Evolutionary conservation across 2,888 invertebrate genomes (phyloP).

Genomic region (Eupithecia dodoneata): DNA sequence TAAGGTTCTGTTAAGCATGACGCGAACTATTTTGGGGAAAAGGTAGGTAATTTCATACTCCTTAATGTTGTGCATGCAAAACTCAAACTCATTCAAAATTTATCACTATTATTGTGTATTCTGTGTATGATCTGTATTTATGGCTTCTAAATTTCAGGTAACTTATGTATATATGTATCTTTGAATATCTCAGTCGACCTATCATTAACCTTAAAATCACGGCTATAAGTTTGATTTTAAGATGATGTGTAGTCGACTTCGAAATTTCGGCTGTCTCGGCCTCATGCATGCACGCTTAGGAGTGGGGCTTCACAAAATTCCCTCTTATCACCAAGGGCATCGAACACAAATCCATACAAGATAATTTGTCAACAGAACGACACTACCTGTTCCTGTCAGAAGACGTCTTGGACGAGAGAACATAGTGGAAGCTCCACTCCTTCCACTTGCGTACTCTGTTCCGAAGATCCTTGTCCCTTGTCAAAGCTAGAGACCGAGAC

Average conservation of each 20-base stretch:
- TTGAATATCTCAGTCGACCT: slow-evolving; percentile 17
- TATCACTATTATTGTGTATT: slow-evolving; percentile 11
- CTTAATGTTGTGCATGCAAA: slow-evolving; percentile 10
- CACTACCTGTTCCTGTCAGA: slow-evolving; percentile 65
- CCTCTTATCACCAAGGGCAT: slow-evolving; percentile 47
- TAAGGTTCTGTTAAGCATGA: background rate
- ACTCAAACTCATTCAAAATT: slow-evolving; percentile 30
- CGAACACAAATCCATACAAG: slow-evolving; percentile 50
- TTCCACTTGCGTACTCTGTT: slow-evolving; percentile 72
- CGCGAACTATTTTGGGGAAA: background rate
- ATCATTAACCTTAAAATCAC: slow-evolving; percentile 12
- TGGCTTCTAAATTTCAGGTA: slow-evolving; percentile 30
- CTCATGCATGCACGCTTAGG: slow-evolving; percentile 44
- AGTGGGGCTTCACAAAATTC: slow-evolving; percentile 47
- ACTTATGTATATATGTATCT: slow-evolving; percentile 9
- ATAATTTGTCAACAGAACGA: slow-evolving; percentile 73
- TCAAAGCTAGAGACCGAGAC: slow-evolving; percentile 50
- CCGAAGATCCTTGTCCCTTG: slow-evolving; percentile 56
- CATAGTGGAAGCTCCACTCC: slow-evolving; percentile 67
- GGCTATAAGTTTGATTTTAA: background rate
- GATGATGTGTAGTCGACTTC: slow-evolving; percentile 29
- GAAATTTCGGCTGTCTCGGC: slow-evolving; percentile 34
- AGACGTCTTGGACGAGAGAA: slow-evolving; percentile 57
- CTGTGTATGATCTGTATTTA: slow-evolving; percentile 19
- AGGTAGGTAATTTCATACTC: background rate